Evolutionary conservation across 2,113 vertebrate species (phyloP).

Genomic region (Sapayoa aenigma): DNA sequence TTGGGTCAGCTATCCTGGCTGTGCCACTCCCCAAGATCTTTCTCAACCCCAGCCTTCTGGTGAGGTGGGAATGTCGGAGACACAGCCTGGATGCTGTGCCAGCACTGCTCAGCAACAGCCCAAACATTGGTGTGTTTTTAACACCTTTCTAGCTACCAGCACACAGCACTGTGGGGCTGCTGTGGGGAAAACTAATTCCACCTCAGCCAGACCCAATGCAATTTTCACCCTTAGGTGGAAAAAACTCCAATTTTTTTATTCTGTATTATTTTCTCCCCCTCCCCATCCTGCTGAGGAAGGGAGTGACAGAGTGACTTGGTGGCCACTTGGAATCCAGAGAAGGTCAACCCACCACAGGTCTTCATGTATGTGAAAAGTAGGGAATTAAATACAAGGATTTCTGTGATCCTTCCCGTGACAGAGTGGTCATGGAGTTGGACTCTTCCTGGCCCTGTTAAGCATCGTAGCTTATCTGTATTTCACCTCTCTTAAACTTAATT

Average conservation of each 20-base stretch:
- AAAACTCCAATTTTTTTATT: not conserved
- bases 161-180: not conserved
- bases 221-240: not conserved
- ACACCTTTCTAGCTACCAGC: not conserved
- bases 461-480: not conserved
- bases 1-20: not conserved
- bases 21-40: not conserved
- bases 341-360: not conserved
- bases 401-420: not conserved
- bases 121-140: not conserved
- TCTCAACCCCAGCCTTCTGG: not conserved
- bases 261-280: not conserved
- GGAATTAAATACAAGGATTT: not conserved
- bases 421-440: accelerated
- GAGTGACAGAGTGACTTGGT: not conserved
- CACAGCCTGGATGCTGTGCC: not conserved
- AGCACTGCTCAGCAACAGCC: not conserved
- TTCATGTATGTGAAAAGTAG: not conserved
- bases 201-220: not conserved
- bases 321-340: not conserved
- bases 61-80: not conserved
- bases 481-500: not conserved
- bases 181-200: not conserved
- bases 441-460: not conserved
- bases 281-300: not conserved